A percentile compares a stretch with the other conserved stretches of the same genome.
Conservation (phyloP, 2,888 invertebrate genomes). For the Ecdyonurus torrentis region DNA sequence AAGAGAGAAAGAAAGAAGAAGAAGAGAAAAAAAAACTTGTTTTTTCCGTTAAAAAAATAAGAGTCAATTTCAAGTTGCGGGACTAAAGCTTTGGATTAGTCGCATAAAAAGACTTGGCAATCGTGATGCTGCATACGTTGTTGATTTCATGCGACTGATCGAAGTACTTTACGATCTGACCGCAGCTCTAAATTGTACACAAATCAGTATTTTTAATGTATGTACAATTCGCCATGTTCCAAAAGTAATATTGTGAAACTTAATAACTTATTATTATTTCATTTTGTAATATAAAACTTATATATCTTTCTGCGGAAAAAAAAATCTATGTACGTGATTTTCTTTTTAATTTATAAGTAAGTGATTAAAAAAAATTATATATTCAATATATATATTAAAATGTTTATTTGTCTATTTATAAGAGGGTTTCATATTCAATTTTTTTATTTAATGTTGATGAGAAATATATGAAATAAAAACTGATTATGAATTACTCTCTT, state of each 20-base stretch:
- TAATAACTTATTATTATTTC: neutral
- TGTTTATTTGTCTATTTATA: neutral
- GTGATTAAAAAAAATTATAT: neutral
- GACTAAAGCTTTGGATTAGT: too few relatives aligned
- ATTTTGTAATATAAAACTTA: neutral
- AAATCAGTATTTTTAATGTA: neutral
- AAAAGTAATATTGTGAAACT: neutral
- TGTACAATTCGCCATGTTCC: neutral
- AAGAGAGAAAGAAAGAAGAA: neutral
- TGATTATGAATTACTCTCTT: neutral
- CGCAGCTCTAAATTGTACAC: neutral
- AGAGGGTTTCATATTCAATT: neutral
- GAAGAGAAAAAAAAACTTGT: neutral
- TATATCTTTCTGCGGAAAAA: neutral
- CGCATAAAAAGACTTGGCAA: too few relatives aligned
- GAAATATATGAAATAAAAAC: neutral
- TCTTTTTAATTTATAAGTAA: neutral
- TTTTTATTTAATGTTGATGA: neutral
- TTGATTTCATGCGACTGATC: too few relatives aligned
- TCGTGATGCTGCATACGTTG: too few relatives aligned
- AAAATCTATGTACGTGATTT: neutral
- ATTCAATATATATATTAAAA: neutral
- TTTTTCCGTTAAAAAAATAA: neutral
- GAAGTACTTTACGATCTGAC: too few relatives aligned
- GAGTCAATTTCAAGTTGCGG: neutral